Conservation (phyloP, 2,888 invertebrate species). For the Spisula solida region DNA sequence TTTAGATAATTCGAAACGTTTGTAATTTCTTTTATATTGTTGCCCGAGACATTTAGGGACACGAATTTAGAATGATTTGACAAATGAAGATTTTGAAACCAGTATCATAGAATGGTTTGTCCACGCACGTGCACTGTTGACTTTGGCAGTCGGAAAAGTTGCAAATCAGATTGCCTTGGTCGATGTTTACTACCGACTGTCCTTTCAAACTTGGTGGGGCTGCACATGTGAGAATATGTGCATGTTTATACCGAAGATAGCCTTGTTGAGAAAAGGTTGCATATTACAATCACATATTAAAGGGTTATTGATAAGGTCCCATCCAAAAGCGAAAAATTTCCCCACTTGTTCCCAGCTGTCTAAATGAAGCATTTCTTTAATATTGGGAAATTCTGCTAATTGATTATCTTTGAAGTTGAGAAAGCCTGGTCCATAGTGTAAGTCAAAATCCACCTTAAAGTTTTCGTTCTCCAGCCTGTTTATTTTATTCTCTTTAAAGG, state of each 20-base stretch:
- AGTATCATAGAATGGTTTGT: slow-evolving; percentile 46
- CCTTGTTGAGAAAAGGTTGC: slow-evolving; percentile 52
- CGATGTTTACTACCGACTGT: neutral
- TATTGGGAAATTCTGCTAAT: slow-evolving; percentile 54
- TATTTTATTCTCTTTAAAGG: slow-evolving; percentile 56
- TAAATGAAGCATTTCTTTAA: slow-evolving; percentile 47
- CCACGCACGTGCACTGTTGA: slow-evolving; percentile 44
- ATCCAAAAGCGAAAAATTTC: slow-evolving; percentile 55
- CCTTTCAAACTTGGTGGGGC: slow-evolving; percentile 41
- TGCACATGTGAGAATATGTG: slow-evolving; percentile 45
- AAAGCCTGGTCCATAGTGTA: slow-evolving; percentile 54
- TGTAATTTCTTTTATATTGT: slow-evolving; percentile 32
- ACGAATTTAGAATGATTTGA: slow-evolving; percentile 50
- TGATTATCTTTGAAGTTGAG: slow-evolving; percentile 47
- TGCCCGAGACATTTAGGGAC: slow-evolving; percentile 44
- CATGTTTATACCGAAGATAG: neutral
- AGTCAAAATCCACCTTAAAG: slow-evolving; percentile 27
- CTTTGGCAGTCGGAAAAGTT: slow-evolving; percentile 8
- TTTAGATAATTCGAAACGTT: slow-evolving; percentile 38
- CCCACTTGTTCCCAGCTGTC: slow-evolving; percentile 47
- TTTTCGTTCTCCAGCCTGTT: slow-evolving; percentile 43
- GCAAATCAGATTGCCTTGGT: neutral
- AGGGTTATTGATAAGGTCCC: slow-evolving; percentile 51
- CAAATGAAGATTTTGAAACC: slow-evolving; percentile 35
- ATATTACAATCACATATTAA: slow-evolving; percentile 62